These are phyloP conservation scores for Montifringilla adamsi DNA, from an alignment of 2,113 vertebrate species.

Conservation along the genomic window DNA sequence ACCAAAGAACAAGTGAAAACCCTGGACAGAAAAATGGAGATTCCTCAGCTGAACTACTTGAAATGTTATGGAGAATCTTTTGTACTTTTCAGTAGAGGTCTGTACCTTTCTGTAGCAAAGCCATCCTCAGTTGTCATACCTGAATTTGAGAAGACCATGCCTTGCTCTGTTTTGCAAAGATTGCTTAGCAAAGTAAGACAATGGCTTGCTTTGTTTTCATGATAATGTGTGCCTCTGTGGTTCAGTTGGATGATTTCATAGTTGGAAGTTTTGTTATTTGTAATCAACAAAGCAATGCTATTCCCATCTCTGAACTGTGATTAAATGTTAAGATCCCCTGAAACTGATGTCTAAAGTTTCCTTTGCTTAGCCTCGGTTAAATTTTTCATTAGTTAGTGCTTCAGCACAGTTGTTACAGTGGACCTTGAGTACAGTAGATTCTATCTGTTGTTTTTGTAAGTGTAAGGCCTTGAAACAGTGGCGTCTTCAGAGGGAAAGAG, in stretches of 20 bases:
- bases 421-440: neutral
- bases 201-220: neutral
- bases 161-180: neutral
- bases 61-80: neutral
- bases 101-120: neutral
- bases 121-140: neutral
- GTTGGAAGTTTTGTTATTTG: neutral
- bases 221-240: neutral
- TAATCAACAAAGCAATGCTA: neutral
- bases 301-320: constrained; percentile 1
- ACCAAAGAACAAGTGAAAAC: neutral
- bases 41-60: neutral
- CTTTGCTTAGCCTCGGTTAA: neutral
- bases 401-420: neutral
- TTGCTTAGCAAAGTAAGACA: neutral
- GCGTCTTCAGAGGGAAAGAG: neutral
- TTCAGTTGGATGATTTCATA: neutral
- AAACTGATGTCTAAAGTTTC: neutral
- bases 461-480: neutral
- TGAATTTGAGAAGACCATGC: neutral
- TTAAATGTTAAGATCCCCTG: neutral
- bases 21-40: neutral
- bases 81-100: neutral
- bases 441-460: neutral
- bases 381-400: neutral